Percentiles rank a stretch among this genome's conserved stretches.
Evolutionary conservation across 2,888 invertebrate genomes (phyloP).

Genomic region (Acleris literana): DNA sequence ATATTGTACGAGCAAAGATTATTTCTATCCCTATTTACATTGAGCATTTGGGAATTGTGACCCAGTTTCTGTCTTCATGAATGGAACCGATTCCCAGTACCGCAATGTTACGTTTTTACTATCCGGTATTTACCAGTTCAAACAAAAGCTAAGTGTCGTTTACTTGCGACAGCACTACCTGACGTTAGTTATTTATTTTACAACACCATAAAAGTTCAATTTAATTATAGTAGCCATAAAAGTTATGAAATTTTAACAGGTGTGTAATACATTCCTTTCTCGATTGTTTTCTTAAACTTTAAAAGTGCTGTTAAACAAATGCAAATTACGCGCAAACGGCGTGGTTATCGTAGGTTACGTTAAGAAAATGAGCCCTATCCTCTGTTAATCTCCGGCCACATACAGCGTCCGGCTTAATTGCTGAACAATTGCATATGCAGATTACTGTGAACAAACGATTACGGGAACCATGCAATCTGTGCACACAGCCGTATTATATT

Average conservation of each 20-base stretch:
- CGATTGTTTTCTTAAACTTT: background rate
- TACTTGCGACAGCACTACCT: no score
- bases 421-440: slow-evolving; percentile 19
- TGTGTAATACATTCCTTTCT: slow-evolving; percentile 16
- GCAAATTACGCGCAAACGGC: slow-evolving; percentile 1
- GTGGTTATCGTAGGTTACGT: slow-evolving; percentile 5
- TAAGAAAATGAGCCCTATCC: slow-evolving; percentile 23
- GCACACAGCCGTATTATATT: background rate
- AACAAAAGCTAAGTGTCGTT: no score
- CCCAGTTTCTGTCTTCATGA: no score
- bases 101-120: no score
- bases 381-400: background rate
- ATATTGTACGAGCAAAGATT: slow-evolving; percentile 33
- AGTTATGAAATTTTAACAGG: no score
- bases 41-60: slow-evolving; percentile 38
- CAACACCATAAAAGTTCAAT: no score
- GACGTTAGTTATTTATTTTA: no score
- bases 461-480: slow-evolving; percentile 3
- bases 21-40: slow-evolving; percentile 54
- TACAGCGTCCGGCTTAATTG: slow-evolving; percentile 4
- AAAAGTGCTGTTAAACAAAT: slow-evolving; percentile 4
- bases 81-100: no score
- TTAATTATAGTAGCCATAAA: no score
- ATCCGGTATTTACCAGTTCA: no score
- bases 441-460: slow-evolving; percentile 10